Conservation (phyloP, 2,113 vertebrate species). For the Benitochromis conjunctus region DNA sequence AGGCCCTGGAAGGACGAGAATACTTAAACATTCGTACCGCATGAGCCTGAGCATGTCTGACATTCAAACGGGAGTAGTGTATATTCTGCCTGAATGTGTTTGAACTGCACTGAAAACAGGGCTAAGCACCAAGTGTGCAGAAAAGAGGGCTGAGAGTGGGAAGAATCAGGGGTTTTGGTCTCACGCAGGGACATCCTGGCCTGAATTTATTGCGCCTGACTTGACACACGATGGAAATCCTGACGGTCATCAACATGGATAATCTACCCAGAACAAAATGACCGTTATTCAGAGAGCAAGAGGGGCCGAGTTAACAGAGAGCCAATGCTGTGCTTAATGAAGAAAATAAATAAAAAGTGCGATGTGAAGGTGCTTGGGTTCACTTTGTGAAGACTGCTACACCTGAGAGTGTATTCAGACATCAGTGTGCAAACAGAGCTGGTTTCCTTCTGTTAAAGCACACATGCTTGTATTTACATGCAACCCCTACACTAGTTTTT, state of each 20-base stretch:
- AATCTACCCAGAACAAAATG: neutral
- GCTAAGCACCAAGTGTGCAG: neutral
- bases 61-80: neutral
- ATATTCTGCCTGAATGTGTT: neutral
- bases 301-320: neutral
- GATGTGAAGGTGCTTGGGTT: neutral
- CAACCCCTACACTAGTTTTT: neutral
- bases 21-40: neutral
- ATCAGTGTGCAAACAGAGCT: constrained; percentile 26
- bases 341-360: neutral
- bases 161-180: neutral
- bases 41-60: neutral
- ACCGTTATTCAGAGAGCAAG: neutral
- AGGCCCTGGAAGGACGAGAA: neutral
- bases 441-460: constrained; percentile 22
- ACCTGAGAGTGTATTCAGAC: constrained; percentile 22
- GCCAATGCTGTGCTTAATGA: neutral
- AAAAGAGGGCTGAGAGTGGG: neutral
- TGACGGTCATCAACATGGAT: neutral
- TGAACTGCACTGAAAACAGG: neutral
- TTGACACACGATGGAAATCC: neutral
- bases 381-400: constrained; percentile 1
- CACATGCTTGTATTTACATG: constrained; percentile 10
- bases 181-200: neutral
- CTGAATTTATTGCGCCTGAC: neutral